These are phyloP conservation scores for Cladorhizidae sp. DNA, from an alignment of 37 sponge, comb jelly and placozoan species.

Conservation along the genomic window DNA sequence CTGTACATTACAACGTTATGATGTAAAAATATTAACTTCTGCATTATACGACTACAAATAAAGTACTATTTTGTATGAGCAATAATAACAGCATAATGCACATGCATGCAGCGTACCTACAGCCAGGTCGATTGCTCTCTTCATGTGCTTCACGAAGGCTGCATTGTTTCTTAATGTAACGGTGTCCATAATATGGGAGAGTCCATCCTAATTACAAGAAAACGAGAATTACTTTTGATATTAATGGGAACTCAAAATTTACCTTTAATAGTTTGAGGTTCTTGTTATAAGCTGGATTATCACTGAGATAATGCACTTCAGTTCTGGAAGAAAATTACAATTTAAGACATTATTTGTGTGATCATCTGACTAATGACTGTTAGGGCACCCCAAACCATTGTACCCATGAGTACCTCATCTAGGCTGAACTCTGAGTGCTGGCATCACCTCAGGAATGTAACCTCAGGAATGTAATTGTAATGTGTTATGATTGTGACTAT, in stretches of 20 bases:
- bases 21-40: neutral
- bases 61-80: no score
- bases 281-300: conserved; percentile 40
- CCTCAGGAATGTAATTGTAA: no score
- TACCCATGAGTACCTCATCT: no score
- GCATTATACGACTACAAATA: no score
- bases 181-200: conserved; percentile 55
- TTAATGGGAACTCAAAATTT: neutral
- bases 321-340: neutral
- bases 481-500: no score
- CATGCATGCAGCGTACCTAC: conserved; percentile 22
- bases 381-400: neutral
- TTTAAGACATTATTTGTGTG: neutral
- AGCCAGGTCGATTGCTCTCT: conserved; percentile 46
- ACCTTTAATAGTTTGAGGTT: conserved; percentile 45
- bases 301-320: conserved; percentile 36
- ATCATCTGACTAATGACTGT: neutral
- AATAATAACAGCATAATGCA: neutral
- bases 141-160: conserved; percentile 56
- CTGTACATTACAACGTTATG: conserved; percentile 11
- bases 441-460: neutral
- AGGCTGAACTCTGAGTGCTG: neutral
- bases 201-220: conserved; percentile 42
- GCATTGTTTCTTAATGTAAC: conserved; percentile 63
- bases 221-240: neutral